Conservation (phyloP, 2,888 invertebrate genomes). For the Scrobipalpa costella region DNA sequence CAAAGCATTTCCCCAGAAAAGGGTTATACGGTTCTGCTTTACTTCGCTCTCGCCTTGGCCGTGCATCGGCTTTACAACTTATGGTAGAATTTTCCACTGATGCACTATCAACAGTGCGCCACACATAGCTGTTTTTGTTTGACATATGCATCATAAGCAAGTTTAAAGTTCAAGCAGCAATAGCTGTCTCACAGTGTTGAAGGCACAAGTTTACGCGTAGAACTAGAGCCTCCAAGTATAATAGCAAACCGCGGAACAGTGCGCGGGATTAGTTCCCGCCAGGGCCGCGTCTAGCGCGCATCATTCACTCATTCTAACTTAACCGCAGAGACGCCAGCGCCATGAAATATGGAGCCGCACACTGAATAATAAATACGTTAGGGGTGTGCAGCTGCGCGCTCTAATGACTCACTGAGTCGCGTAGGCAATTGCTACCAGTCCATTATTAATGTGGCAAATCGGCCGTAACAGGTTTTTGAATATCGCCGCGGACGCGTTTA, state of each 20-base stretch:
- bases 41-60: too few species aligned
- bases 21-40: too few species aligned
- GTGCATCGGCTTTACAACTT: too few species aligned
- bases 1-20: too few species aligned
- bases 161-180: not conserved
- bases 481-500: not conserved
- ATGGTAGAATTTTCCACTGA: too few species aligned
- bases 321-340: constrained; percentile 48
- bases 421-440: constrained; percentile 5
- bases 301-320: constrained; percentile 54
- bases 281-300: constrained; percentile 33
- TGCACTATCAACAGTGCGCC: too few species aligned
- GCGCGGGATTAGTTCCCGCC: constrained; percentile 21
- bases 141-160: too few species aligned
- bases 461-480: not conserved
- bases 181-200: not conserved
- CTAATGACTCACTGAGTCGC: constrained; percentile 19
- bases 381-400: constrained; percentile 20
- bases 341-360: constrained; percentile 57
- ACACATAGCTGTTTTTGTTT: too few species aligned
- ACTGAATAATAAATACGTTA: constrained; percentile 62
- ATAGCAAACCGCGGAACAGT: constrained; percentile 11
- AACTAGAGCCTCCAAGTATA: not conserved
- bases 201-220: not conserved
- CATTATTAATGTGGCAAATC: not conserved